phyloP scores from a whole-genome alignment of 2,888 invertebrate species.

The Brassicogethes aeneus region DNA sequence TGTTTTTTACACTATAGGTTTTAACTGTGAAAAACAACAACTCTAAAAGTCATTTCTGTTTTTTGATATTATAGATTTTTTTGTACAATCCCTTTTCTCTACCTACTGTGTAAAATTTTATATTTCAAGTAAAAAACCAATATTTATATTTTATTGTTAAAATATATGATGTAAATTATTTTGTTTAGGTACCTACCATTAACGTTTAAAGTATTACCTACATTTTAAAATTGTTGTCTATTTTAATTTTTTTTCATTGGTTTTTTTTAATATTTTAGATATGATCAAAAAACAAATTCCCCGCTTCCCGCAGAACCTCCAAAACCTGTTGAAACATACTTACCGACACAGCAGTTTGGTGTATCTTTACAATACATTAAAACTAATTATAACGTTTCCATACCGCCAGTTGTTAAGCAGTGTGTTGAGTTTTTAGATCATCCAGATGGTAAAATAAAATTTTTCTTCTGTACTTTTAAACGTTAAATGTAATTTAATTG shows the following conservation, averaged over 20 bases:
- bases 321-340: conserved; percentile 3
- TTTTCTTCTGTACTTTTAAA: conserved; percentile 1
- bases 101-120: too few species aligned
- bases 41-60: too few species aligned
- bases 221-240: conserved; percentile 7
- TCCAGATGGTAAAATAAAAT: conserved; percentile 62
- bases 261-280: conserved; percentile 2
- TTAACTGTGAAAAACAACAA: too few species aligned
- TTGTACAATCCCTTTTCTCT: too few species aligned
- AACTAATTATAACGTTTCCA: conserved; percentile 73
- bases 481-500: conserved; percentile 22
- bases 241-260: too few species aligned
- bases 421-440: conserved; percentile 86
- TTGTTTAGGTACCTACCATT: too few species aligned
- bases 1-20: too few species aligned
- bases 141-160: too few species aligned
- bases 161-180: too few species aligned
- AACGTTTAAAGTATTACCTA: too few species aligned
- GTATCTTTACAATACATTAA: conserved; percentile 88
- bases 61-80: too few species aligned
- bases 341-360: conserved; percentile 86
- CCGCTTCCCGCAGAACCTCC: background rate
- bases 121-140: too few species aligned
- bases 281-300: background rate
- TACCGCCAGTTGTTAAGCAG: conserved; percentile 87